phyloP scores from a whole-genome alignment of 2,797 vertebrate genomes.

The Hirundo rustica region DNA sequence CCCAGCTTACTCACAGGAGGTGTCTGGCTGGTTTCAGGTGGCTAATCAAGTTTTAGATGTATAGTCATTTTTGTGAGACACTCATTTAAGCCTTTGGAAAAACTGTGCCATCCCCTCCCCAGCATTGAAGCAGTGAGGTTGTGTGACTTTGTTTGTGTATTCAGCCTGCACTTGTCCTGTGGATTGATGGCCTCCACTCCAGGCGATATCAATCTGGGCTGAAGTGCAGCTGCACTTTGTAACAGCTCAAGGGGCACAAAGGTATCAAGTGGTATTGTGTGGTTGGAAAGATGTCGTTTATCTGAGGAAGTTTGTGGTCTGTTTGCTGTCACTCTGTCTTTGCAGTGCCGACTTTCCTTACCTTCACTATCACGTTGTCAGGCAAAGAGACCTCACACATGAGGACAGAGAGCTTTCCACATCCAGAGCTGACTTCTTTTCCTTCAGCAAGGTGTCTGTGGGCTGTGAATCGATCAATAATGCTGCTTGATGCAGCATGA shows the following conservation, averaged over 20 bases:
- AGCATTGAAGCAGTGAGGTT: not conserved
- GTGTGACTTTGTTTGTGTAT: slow-evolving; percentile 3
- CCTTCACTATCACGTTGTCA: not conserved
- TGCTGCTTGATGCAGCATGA: not conserved
- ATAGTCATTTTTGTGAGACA: not conserved
- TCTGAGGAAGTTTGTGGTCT: slow-evolving; percentile 59
- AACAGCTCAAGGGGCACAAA: slow-evolving; percentile 47
- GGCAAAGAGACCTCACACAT: slow-evolving; percentile 47
- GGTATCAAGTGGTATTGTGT: slow-evolving; percentile 56
- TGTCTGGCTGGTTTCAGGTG: not conserved
- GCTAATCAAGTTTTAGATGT: not conserved
- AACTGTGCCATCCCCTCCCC: not conserved
- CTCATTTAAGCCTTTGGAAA: not conserved
- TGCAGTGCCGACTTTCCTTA: slow-evolving; percentile 1
- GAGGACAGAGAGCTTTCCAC: slow-evolving; percentile 16
- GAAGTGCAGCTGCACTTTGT: slow-evolving; percentile 68
- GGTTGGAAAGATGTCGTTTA: slow-evolving; percentile 54
- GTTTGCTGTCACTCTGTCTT: slow-evolving; percentile 65
- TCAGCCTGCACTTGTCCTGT: slow-evolving; percentile 27
- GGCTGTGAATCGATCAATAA: not conserved
- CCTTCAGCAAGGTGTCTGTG: not conserved
- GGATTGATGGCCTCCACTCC: slow-evolving; percentile 36
- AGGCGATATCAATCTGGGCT: slow-evolving; percentile 35
- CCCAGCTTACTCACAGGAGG: not conserved
- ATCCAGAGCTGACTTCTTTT: slow-evolving; percentile 10